phyloP scores from a whole-genome alignment of 2,888 invertebrate genomes.

The Spicauda simplicius region DNA sequence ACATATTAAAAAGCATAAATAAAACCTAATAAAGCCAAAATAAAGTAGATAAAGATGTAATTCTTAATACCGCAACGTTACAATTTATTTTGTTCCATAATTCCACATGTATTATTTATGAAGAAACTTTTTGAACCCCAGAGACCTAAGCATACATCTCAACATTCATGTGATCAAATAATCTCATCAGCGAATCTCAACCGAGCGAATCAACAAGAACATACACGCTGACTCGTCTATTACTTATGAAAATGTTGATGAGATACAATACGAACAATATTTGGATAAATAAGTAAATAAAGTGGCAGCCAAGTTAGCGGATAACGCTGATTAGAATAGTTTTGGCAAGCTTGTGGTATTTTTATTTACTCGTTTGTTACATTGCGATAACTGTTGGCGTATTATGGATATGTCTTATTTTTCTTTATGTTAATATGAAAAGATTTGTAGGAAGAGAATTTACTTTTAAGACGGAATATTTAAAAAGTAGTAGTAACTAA shows the following conservation, averaged over 20 bases:
- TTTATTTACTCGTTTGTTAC: neutral
- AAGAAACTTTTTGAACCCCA: neutral
- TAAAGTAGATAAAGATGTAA: too few relatives aligned
- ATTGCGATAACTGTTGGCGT: neutral
- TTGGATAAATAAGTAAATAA: constrained; percentile 1
- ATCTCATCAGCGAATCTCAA: neutral
- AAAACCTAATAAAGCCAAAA: too few relatives aligned
- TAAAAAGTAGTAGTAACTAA: too few relatives aligned
- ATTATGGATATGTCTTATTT: neutral
- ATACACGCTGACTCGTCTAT: neutral
- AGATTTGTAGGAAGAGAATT: too few relatives aligned
- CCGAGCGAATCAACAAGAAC: neutral
- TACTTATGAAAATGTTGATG: constrained; percentile 1
- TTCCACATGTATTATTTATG: neutral
- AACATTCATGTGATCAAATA: constrained; percentile 1
- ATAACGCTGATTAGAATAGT: neutral
- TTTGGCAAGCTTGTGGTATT: constrained; percentile 1
- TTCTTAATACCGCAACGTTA: too few relatives aligned
- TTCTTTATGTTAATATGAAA: too few relatives aligned
- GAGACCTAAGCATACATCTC: neutral
- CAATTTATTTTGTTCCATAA: too few relatives aligned
- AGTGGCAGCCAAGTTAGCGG: constrained; percentile 1
- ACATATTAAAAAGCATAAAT: too few relatives aligned
- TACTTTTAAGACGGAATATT: too few relatives aligned
- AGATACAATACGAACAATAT: neutral